These are phyloP conservation scores for Phrynocephalus vlangalii DNA, from an alignment of 2,797 vertebrate genomes.

Conservation along the genomic window DNA sequence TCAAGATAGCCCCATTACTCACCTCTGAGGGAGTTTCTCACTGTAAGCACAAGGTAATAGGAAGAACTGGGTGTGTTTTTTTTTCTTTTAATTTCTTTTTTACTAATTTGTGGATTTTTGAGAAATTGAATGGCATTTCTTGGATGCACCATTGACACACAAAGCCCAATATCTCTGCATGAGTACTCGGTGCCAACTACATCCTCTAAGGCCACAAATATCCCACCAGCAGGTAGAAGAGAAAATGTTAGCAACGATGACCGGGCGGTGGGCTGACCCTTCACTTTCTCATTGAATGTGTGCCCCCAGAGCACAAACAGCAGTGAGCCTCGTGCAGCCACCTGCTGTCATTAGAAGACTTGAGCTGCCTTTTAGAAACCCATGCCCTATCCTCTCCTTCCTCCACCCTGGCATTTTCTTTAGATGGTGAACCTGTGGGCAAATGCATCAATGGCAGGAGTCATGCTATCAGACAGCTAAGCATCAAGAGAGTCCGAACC, in stretches of 20 bases:
- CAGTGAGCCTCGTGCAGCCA: not conserved
- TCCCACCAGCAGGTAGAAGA: not conserved
- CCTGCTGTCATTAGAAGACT: not conserved
- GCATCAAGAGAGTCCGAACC: not conserved
- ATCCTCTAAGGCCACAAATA: not conserved
- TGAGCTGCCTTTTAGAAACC: not conserved
- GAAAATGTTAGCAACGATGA: not conserved
- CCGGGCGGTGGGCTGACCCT: not conserved
- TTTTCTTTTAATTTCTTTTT: too few species aligned
- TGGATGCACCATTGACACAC: too few species aligned
- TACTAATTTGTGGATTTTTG: too few species aligned
- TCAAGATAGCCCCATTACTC: too few species aligned
- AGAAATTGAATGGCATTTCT: too few species aligned
- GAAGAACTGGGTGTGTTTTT: too few species aligned
- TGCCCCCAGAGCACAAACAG: not conserved
- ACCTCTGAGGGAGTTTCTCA: too few species aligned
- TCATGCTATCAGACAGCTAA: not conserved
- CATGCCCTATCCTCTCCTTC: not conserved
- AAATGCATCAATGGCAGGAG: not conserved
- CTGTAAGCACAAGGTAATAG: too few species aligned
- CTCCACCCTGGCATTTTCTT: not conserved
- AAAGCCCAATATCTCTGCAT: too few species aligned
- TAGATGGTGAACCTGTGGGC: not conserved
- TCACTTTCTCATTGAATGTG: not conserved
- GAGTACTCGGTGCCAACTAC: not conserved